Conservation (phyloP, 2,888 invertebrate genomes). For the Drosophila helvetica region DNA sequence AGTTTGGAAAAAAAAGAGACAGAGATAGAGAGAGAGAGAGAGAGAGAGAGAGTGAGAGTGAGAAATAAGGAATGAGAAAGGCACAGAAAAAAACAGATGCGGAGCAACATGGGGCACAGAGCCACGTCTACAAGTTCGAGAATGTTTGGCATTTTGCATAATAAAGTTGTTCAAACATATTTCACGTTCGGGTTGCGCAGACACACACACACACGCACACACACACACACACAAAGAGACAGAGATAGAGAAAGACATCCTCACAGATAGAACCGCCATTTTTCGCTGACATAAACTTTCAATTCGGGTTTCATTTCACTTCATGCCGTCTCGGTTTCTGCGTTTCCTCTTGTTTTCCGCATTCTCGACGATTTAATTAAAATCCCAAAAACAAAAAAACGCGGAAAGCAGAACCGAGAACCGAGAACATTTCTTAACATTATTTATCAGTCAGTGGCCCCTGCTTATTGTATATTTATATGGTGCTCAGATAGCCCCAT, state of each 20-base stretch:
- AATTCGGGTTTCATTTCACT: conserved; percentile 66
- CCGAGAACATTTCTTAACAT: conserved; percentile 33
- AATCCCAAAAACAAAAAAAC: conserved; percentile 25
- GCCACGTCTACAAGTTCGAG: conserved; percentile 64
- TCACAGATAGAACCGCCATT: conserved; percentile 52
- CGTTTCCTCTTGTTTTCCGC: conserved; percentile 10
- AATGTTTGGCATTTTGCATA: conserved; percentile 77
- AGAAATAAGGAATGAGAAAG: not conserved
- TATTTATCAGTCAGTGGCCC: conserved; percentile 22
- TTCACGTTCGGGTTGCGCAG: conserved; percentile 50
- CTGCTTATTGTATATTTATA: conserved; percentile 4
- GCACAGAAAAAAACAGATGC: not conserved
- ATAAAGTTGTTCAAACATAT: conserved; percentile 77
- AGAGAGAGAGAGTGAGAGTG: conserved; percentile 6
- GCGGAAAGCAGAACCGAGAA: not conserved
- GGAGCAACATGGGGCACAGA: conserved; percentile 5
- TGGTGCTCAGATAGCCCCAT: not conserved
- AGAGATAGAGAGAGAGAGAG: conserved; percentile 7
- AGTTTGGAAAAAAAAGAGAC: not conserved
- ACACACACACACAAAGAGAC: conserved; percentile 1
- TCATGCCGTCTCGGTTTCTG: conserved; percentile 24
- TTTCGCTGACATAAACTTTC: conserved; percentile 70
- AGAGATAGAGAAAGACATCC: conserved; percentile 2
- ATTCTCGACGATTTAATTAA: conserved; percentile 45
- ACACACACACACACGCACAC: conserved; percentile 8